A percentile compares a stretch with the other conserved stretches of the same genome.
These are phyloP conservation scores for Chaetodon trifascialis DNA, from an alignment of 2,113 vertebrate species.

Conservation along the genomic window DNA sequence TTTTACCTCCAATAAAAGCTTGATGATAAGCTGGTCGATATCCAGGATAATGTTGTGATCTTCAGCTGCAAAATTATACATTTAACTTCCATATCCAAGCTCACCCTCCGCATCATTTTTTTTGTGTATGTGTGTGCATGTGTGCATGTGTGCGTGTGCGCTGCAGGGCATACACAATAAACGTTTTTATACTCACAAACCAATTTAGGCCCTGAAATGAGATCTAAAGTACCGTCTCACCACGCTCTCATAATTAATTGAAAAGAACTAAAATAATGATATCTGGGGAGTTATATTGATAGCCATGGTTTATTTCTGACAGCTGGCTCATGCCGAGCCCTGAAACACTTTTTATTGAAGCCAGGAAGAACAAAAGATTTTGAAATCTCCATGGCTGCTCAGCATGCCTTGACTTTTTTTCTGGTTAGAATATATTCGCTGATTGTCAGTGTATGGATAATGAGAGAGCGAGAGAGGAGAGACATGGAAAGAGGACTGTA, in stretches of 20 bases:
- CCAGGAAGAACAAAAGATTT: slow-evolving; percentile 72
- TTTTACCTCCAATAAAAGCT: slow-evolving; percentile 57
- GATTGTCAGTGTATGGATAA: slow-evolving; percentile 47
- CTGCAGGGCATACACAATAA: slow-evolving; percentile 71
- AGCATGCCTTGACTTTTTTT: slow-evolving; percentile 59
- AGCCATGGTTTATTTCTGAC: slow-evolving; percentile 77
- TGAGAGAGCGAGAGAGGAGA: slow-evolving; percentile 21
- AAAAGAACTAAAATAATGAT: slow-evolving; percentile 82
- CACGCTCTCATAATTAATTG: slow-evolving; percentile 81
- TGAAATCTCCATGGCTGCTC: slow-evolving; percentile 69
- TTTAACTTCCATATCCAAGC: slow-evolving; percentile 75
- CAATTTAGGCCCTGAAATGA: slow-evolving; percentile 82
- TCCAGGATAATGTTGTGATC: slow-evolving; percentile 68
- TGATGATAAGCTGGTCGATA: slow-evolving; percentile 71
- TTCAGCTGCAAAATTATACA: slow-evolving; percentile 63
- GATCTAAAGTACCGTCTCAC: slow-evolving; percentile 78
- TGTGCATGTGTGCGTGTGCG: slow-evolving; percentile 23
- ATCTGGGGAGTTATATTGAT: slow-evolving; percentile 78
- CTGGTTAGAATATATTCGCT: slow-evolving; percentile 47
- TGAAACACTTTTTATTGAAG: slow-evolving; percentile 68
- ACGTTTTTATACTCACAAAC: slow-evolving; percentile 79
- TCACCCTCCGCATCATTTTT: slow-evolving; percentile 47
- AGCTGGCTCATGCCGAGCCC: slow-evolving; percentile 67
- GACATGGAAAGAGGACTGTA: background rate
- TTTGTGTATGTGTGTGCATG: slow-evolving; percentile 1